A percentile compares a stretch with the other conserved stretches of the same genome.
These are phyloP conservation scores for Meandrusa payeni DNA, from an alignment of 2,888 invertebrate species.

Conservation along the genomic window DNA sequence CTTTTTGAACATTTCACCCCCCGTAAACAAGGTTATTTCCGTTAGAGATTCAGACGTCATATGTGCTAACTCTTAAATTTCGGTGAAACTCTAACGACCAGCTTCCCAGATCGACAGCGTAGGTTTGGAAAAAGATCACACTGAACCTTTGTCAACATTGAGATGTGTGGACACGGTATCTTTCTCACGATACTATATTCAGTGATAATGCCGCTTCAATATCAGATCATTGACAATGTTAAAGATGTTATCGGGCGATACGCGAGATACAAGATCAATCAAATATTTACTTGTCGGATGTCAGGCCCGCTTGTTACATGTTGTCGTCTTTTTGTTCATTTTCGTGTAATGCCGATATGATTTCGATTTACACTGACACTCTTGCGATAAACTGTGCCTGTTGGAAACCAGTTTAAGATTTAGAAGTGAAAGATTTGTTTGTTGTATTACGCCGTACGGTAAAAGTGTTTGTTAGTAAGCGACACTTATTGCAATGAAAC, in stretches of 20 bases:
- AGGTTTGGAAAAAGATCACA: too few relatives aligned
- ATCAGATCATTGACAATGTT: constrained; percentile 47
- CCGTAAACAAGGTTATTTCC: too few relatives aligned
- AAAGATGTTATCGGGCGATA: constrained; percentile 53
- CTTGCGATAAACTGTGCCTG: constrained; percentile 21
- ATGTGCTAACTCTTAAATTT: too few relatives aligned
- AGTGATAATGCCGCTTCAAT: constrained; percentile 20
- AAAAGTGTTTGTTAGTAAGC: too few relatives aligned
- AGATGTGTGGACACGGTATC: constrained; percentile 8
- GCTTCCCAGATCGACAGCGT: too few relatives aligned
- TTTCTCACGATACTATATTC: constrained; percentile 17
- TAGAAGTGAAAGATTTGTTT: too few relatives aligned
- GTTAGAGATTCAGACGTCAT: too few relatives aligned
- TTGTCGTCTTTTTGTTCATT: constrained; percentile 35
- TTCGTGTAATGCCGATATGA: constrained; percentile 35
- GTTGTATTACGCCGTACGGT: too few relatives aligned
- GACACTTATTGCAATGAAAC: too few relatives aligned
- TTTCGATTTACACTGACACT: constrained; percentile 37
- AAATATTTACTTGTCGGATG: constrained; percentile 56
- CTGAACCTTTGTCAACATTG: constrained; percentile 1
- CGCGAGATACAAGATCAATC: constrained; percentile 43
- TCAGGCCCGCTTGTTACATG: constrained; percentile 49
- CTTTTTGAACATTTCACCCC: too few relatives aligned
- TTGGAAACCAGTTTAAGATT: too few relatives aligned
- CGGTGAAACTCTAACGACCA: too few relatives aligned